Percentiles rank a stretch among this genome's conserved stretches.
These are phyloP conservation scores for Tanytarsus gracilentus DNA, from an alignment of 2,888 invertebrate genomes.

Conservation along the genomic window DNA sequence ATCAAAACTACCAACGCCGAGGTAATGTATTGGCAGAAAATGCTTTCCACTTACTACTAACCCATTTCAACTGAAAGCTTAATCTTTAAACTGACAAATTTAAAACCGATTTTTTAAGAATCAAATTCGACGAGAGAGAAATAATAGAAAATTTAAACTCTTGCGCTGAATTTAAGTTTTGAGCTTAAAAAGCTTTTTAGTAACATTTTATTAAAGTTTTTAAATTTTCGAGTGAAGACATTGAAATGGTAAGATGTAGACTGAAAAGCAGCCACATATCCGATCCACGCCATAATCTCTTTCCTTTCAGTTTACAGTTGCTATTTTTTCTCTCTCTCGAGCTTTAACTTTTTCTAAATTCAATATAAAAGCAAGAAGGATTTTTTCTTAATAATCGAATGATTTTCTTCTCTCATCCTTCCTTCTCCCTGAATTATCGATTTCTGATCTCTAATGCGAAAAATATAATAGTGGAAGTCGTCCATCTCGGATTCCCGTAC, in stretches of 20 bases:
- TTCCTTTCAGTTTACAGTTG: too few relatives aligned
- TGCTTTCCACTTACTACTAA: slow-evolving; percentile 28
- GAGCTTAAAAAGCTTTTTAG: too few relatives aligned
- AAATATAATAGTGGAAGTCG: slow-evolving; percentile 1
- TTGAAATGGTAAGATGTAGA: too few relatives aligned
- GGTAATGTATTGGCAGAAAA: slow-evolving; percentile 36
- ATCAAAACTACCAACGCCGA: slow-evolving; percentile 40
- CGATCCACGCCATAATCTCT: too few relatives aligned
- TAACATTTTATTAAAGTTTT: too few relatives aligned
- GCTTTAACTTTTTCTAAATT: neutral
- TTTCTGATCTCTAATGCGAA: neutral
- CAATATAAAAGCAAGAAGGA: neutral
- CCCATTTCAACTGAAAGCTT: slow-evolving; percentile 30
- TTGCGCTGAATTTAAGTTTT: too few relatives aligned
- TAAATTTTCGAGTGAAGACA: too few relatives aligned
- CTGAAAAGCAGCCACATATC: too few relatives aligned
- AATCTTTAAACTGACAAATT: slow-evolving; percentile 5
- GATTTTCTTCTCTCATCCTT: neutral
- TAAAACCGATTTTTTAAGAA: too few relatives aligned
- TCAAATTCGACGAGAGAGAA: too few relatives aligned
- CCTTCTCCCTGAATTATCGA: neutral
- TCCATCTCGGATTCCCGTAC: slow-evolving; percentile 42
- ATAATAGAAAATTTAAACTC: too few relatives aligned
- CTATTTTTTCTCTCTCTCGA: neutral
- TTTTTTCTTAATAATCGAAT: neutral